phyloP scores from a whole-genome alignment of 2,888 invertebrate genomes.

The Volucella bombylans region DNA sequence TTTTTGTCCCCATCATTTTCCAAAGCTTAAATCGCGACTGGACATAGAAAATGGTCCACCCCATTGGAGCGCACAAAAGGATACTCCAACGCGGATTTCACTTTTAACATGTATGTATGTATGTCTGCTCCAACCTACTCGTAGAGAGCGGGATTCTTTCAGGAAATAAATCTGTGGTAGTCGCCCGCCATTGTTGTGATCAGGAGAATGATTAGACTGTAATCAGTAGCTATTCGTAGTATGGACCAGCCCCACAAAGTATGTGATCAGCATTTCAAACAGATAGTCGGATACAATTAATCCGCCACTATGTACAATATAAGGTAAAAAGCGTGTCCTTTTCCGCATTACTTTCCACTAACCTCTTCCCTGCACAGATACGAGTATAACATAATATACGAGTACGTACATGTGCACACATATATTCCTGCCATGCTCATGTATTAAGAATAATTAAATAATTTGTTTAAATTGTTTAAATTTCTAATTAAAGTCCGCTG shows the following conservation, averaged over 20 bases:
- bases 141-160: background rate
- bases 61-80: conserved; percentile 19
- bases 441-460: conserved; percentile 51
- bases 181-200: background rate
- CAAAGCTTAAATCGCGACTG: conserved; percentile 27
- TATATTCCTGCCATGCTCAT: background rate
- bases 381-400: no score
- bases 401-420: no score
- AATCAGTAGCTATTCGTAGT: conserved; percentile 30
- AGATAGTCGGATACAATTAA: conserved; percentile 49
- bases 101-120: background rate
- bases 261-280: conserved; percentile 18
- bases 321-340: conserved; percentile 10
- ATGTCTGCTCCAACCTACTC: no score
- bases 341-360: background rate
- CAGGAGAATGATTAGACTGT: background rate
- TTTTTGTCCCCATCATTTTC: conserved; percentile 19
- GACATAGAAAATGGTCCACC: conserved; percentile 21
- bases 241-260: background rate
- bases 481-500: conserved; percentile 55
- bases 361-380: background rate
- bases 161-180: no score
- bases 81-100: conserved; percentile 27
- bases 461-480: conserved; percentile 63
- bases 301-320: conserved; percentile 41